Evolutionary conservation across 2,113 vertebrate species (phyloP).

Genomic region (Archocentrus centrarchus): DNA sequence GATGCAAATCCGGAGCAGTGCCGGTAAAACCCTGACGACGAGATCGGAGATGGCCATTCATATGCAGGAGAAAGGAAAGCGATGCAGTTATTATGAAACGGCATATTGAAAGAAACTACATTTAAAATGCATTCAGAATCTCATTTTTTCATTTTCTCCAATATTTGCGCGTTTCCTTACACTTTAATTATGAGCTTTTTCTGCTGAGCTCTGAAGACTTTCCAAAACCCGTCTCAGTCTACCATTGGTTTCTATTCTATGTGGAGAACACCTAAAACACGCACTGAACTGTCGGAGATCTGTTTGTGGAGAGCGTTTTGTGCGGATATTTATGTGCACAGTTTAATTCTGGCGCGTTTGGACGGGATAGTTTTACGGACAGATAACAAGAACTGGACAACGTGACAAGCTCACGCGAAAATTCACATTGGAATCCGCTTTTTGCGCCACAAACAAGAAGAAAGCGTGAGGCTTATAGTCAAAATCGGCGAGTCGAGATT

Average conservation of each 20-base stretch:
- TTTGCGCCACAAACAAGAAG: not conserved
- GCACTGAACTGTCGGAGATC: not conserved
- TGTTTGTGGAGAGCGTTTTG: not conserved
- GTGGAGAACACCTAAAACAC: not conserved
- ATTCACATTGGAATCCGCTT: not conserved
- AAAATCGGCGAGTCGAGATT: slow-evolving; percentile 10
- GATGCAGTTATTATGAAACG: not conserved
- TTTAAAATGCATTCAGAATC: not conserved
- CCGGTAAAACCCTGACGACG: slow-evolving; percentile 70
- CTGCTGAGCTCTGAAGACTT: not conserved
- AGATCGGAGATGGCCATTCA: slow-evolving; percentile 55
- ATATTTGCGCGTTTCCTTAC: not conserved
- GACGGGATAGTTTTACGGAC: not conserved
- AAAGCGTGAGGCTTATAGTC: not conserved
- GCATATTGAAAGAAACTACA: not conserved
- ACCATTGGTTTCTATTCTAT: not conserved
- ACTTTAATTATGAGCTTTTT: slow-evolving; percentile 1
- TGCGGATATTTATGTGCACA: not conserved
- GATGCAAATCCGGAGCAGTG: slow-evolving; percentile 50
- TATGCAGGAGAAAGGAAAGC: not conserved
- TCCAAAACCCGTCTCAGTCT: not conserved
- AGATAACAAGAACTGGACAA: not conserved
- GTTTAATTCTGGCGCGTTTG: not conserved
- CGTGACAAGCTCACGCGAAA: not conserved
- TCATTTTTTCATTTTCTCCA: not conserved